Percentiles rank a stretch among this genome's conserved stretches.
phyloP scores from a whole-genome alignment of 1,140 invertebrate species.

The Harlomillsia oculata region DNA sequence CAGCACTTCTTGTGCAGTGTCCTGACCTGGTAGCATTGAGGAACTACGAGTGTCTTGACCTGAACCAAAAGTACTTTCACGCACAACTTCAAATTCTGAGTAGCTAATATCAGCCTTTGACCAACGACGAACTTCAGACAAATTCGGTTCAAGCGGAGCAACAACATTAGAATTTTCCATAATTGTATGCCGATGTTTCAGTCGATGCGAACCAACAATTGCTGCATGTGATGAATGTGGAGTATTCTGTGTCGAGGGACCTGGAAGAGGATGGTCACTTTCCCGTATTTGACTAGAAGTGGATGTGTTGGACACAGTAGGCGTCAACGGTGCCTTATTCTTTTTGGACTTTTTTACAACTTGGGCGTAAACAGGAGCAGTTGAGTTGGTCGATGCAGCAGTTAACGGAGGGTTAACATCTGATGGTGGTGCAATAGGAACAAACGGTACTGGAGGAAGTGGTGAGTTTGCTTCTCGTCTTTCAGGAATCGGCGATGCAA shows the following conservation, averaged over 20 bases:
- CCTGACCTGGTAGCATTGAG: background rate
- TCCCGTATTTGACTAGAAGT: slow-evolving; percentile 22
- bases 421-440: slow-evolving; percentile 13
- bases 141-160: background rate
- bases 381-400: background rate
- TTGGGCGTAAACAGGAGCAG: slow-evolving; percentile 30
- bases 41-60: slow-evolving; percentile 2
- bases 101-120: slow-evolving; percentile 34
- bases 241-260: background rate
- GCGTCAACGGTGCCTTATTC: slow-evolving; percentile 28
- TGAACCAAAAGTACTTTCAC: slow-evolving; percentile 20
- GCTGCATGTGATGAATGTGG: background rate
- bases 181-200: slow-evolving; percentile 15
- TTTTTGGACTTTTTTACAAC: slow-evolving; percentile 33
- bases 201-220: slow-evolving; percentile 9
- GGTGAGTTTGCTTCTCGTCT: slow-evolving; percentile 34
- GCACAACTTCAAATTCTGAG: slow-evolving; percentile 34
- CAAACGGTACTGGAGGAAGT: slow-evolving; percentile 28
- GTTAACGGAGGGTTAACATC: background rate
- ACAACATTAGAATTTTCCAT: slow-evolving; percentile 8
- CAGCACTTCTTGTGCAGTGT: slow-evolving; percentile 6
- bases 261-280: background rate
- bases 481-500: slow-evolving; percentile 29
- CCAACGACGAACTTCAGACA: slow-evolving; percentile 28
- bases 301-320: slow-evolving; percentile 23